These are phyloP conservation scores for Amiota mariae DNA, from an alignment of 2,888 invertebrate species.

Conservation along the genomic window DNA sequence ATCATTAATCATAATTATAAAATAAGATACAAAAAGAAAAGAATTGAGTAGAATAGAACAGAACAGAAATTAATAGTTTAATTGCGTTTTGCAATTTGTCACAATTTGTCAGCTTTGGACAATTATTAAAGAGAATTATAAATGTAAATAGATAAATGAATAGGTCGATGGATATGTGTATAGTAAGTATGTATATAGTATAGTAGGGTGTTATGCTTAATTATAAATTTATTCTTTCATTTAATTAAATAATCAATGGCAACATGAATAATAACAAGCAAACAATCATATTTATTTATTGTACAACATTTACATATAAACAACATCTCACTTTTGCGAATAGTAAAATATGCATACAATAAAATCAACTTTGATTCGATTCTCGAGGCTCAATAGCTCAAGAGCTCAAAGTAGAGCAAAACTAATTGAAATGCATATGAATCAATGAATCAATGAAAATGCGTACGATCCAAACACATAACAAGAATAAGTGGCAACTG, in stretches of 20 bases:
- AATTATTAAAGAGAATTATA: too few species aligned
- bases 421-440: constrained; percentile 61
- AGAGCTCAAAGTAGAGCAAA: constrained; percentile 54
- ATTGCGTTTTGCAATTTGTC: constrained; percentile 27
- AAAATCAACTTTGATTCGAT: not conserved
- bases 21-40: not conserved
- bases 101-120: constrained; percentile 6
- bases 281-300: too few species aligned
- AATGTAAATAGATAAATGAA: too few species aligned
- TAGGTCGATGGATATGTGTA: too few species aligned
- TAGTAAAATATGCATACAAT: not conserved
- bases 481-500: constrained; percentile 29
- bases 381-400: not conserved
- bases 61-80: constrained; percentile 15
- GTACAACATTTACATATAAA: too few species aligned
- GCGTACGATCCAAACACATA: constrained; percentile 52
- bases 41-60: not conserved
- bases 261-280: too few species aligned
- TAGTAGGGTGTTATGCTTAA: too few species aligned
- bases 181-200: too few species aligned
- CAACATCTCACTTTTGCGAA: too few species aligned
- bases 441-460: constrained; percentile 55
- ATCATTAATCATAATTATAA: constrained; percentile 19
- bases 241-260: too few species aligned
- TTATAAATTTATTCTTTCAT: too few species aligned